phyloP scores from a whole-genome alignment of 2,888 invertebrate species.

The Siphlonurus alternatus region DNA sequence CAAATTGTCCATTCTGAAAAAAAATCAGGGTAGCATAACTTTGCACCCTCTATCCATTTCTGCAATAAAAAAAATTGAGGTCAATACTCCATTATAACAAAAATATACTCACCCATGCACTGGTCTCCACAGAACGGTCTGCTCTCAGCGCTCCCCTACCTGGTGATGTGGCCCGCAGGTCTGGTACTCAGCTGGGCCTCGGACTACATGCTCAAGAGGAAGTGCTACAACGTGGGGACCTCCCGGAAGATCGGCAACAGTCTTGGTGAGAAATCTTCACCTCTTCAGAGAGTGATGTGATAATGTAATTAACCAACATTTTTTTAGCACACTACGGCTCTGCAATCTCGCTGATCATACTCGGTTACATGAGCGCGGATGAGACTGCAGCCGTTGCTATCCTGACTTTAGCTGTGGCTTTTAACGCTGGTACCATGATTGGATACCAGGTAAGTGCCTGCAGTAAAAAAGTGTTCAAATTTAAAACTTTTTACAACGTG shows the following conservation, averaged over 20 bases:
- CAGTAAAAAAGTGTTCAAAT: too few species aligned
- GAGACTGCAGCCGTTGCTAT: conserved; percentile 17
- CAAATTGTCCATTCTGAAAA: too few species aligned
- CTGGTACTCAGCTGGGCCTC: conserved; percentile 51
- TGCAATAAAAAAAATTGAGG: too few species aligned
- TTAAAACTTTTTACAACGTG: too few species aligned
- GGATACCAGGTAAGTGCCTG: conserved; percentile 9
- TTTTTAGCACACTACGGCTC: conserved; percentile 23
- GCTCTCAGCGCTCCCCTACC: conserved; percentile 52
- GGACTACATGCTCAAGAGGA: conserved; percentile 35
- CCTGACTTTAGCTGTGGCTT: conserved; percentile 22
- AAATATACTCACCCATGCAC: too few species aligned
- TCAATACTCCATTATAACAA: too few species aligned
- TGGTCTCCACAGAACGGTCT: conserved; percentile 17
- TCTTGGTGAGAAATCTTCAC: conserved; percentile 5
- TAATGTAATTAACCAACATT: too few species aligned
- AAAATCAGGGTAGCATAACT: too few species aligned
- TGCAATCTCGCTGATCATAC: conserved; percentile 27
- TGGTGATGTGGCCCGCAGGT: conserved; percentile 52
- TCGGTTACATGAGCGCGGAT: conserved; percentile 21
- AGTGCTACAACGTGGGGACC: neutral
- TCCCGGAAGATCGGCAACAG: conserved; percentile 7
- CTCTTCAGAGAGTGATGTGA: too few species aligned
- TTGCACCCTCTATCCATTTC: too few species aligned
- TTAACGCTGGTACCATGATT: conserved; percentile 12